Base-by-base conservation (phyloP, 1,140 invertebrate genomes). In the Phortica variegata region DNA sequence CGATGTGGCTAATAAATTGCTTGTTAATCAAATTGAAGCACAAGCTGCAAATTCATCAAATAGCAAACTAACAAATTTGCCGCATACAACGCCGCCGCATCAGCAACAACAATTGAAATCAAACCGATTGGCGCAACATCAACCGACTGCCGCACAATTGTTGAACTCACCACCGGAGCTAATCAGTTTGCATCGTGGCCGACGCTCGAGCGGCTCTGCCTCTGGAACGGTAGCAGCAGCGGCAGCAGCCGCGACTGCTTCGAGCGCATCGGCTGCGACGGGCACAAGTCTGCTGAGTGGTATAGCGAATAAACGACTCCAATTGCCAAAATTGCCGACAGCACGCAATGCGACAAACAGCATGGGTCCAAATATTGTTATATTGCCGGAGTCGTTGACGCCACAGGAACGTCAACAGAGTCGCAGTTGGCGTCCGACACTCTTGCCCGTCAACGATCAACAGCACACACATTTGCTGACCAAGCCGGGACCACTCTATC, bases 401-500 rank as follows among this genome's bases (percentile, higher is more conserved):
- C 41, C 58, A 5, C 65, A 71, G 36, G 74, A 76, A 51, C 58
- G 73, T 12, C 58, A 58, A 5, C 59, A 74, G 47, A 79, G 75
- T 47, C 85, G 84, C 49, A 83, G 82, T 43, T 85, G 84, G 84
- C 77, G 84, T 44, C 84, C 84, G 3, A 85, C 83, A n/a, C 69
- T 86, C 9, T 85, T 86, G 72, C 83, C 84, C 10, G 83, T 85
- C 34, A 83, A 84, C 51, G 51, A 80, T 73, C 78, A 77, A 48
- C 70, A 47, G 68, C 65, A 55, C 34, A 54, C 23, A 26, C 44
- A 56, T 39, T 46, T 71, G 48, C 55, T 63, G 17, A 79, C 77
- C 32, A 75, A 77, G 12, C 70, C 77, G 12, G 80, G 81, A 16
- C 77, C 80, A 1, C 68, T 79, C 0, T 81, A 81, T 52, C 73